Base-by-base conservation (phyloP, 2,797 vertebrate genomes). In the Vespertilio murinus region DNA sequence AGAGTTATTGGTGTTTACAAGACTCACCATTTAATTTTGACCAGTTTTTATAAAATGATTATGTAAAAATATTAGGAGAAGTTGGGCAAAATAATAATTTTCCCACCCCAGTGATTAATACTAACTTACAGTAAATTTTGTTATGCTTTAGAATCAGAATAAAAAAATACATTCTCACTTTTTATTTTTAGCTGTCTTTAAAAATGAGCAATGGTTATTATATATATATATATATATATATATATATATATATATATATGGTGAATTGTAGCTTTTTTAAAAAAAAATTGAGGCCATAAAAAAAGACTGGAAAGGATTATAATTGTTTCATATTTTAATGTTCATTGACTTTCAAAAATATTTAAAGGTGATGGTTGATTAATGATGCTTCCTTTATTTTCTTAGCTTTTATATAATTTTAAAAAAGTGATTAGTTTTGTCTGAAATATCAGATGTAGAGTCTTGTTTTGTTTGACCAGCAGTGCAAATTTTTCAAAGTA, bases 31-130 rank as follows among this genome's bases (percentile, higher is more conserved):
- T 88, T 80, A 70, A 86, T 69, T 95, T 93, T 77, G 30, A 77
- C 23, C 5, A 23, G 17, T 79, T 88, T 92, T 92, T 47, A 88
- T 91, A 78, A 96, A 77, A 56, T 90, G 40, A 90, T 90, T 77
- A 47, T 87, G 17, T 18, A 69, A 65, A 75, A 49, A 47, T 84
- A 75, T 75, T 65, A 75, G 65, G 47, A 59, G 64, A 87, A 25
- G 25, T 12, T 25, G 16, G 12, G 28, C 25, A 56, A 64, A 18
- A 64, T 75, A 49, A 42, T 70, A 65, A 18, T 74, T 90, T n/a
- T 42, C 35, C 54, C 12, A 38, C 14, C n/a, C 22, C 22, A 88
- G 1, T 78, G 18, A n/a, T 85, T 92, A 87, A 70, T 95, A 7
- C 42, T 94, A 81, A 90, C 9, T 88, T 94, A 70, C 3, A 95